Evolutionary conservation across 2,888 invertebrate species (phyloP).

Genomic region (Drosophila setosimentum): DNA sequence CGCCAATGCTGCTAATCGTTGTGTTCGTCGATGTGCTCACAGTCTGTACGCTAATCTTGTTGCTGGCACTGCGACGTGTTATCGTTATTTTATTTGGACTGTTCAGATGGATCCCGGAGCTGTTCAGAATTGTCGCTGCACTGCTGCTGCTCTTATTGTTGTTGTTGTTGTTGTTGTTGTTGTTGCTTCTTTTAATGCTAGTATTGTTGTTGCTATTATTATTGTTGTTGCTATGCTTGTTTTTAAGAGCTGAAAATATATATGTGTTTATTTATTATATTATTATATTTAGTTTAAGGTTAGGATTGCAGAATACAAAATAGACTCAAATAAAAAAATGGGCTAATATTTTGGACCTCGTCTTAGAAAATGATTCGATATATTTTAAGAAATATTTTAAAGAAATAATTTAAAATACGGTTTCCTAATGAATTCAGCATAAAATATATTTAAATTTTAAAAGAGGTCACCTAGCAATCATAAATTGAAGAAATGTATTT

Average conservation of each 20-base stretch:
- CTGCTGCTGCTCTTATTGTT: conserved; percentile 30
- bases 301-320: background rate
- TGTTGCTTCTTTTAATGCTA: conserved; percentile 30
- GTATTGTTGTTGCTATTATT: conserved; percentile 21
- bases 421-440: background rate
- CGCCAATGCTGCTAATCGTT: conserved; percentile 48
- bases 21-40: conserved; percentile 67
- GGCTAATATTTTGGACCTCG: background rate
- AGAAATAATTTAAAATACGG: too few species aligned
- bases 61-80: conserved; percentile 66
- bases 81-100: conserved; percentile 73
- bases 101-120: conserved; percentile 46
- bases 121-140: conserved; percentile 54
- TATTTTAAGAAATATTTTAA: too few species aligned
- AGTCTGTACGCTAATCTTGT: conserved; percentile 61
- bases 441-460: background rate
- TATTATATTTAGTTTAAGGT: background rate
- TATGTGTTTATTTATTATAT: too few species aligned
- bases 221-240: conserved; percentile 48
- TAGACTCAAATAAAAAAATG: background rate
- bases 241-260: conserved; percentile 73
- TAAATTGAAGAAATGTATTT: background rate
- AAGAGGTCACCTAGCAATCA: background rate
- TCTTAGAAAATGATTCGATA: too few species aligned
- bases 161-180: conserved; percentile 35